Conservation (phyloP, 2,797 vertebrate species). For the Coreius guichenoti region DNA sequence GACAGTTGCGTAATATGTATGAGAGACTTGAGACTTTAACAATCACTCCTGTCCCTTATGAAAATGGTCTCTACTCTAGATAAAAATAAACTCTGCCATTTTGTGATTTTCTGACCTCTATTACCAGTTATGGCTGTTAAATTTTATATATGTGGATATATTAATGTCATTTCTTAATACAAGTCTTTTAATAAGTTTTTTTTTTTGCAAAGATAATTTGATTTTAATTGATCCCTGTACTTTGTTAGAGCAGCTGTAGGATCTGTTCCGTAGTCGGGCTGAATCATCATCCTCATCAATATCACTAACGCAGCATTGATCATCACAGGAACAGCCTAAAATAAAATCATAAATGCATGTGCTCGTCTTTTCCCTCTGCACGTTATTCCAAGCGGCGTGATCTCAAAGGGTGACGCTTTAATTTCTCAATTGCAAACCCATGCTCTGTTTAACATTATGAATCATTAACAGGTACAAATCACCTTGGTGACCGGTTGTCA, state of each 20-base stretch:
- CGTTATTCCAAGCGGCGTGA: conserved; percentile 43
- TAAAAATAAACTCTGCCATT: conserved; percentile 29
- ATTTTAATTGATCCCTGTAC: conserved; percentile 55
- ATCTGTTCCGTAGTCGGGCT: conserved; percentile 28
- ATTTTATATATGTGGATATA: background rate
- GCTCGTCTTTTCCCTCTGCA: conserved; percentile 1
- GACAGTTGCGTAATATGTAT: background rate
- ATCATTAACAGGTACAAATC: conserved; percentile 71
- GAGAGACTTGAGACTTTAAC: conserved; percentile 4
- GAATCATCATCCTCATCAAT: conserved; percentile 56
- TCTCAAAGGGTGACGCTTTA: conserved; percentile 54
- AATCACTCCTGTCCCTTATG: conserved; percentile 10
- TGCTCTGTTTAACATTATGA: conserved; percentile 63
- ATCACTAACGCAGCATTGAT: conserved; percentile 61
- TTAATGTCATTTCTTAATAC: conserved; percentile 28
- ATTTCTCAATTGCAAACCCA: conserved; percentile 55
- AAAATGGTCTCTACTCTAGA: conserved; percentile 12
- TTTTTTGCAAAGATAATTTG: conserved; percentile 40
- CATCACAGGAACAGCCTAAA: conserved; percentile 55
- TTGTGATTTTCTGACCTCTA: conserved; percentile 21
- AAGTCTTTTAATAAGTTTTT: conserved; percentile 35
- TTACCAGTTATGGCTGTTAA: background rate
- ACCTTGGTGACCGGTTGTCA: conserved; percentile 56
- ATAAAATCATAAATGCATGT: conserved; percentile 45
- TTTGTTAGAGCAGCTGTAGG: conserved; percentile 29